These are phyloP conservation scores for Philotrypesis tridentata DNA, from an alignment of 1,140 invertebrate species.

Conservation along the genomic window DNA sequence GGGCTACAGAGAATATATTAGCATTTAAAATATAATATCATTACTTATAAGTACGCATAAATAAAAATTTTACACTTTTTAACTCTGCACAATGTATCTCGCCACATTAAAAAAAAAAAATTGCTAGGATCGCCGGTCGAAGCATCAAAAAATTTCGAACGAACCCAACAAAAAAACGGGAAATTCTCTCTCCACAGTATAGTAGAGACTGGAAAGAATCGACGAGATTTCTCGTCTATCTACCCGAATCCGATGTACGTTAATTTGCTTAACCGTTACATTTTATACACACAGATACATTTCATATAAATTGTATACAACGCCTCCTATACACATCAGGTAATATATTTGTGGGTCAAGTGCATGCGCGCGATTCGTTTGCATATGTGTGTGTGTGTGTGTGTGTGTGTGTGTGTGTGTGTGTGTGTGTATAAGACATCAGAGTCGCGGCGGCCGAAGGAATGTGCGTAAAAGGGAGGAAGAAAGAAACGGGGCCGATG, in stretches of 20 bases:
- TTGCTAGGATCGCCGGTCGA: no score
- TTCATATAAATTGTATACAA: neutral
- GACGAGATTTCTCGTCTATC: slow-evolving; percentile 12
- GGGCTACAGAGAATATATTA: no score
- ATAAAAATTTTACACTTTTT: neutral
- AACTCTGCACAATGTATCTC: no score
- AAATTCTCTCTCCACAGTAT: neutral
- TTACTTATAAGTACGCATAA: neutral
- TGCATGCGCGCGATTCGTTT: slow-evolving; percentile 3
- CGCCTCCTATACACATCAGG: neutral
- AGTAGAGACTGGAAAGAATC: neutral
- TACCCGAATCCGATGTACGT: neutral
- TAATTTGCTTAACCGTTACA: slow-evolving; percentile 24
- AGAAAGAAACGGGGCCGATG: slow-evolving; percentile 33
- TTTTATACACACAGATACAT: neutral
- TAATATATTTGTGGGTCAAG: slow-evolving; percentile 36
- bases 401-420: neutral
- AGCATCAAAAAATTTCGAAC: neutral
- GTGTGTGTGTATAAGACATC: neutral
- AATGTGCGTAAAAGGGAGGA: slow-evolving; percentile 26
- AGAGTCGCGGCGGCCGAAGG: neutral
- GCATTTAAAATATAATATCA: neutral
- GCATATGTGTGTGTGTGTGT: neutral
- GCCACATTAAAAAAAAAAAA: neutral
- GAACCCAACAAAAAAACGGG: neutral